Evolutionary conservation across 1,140 invertebrate species (phyloP), one percentile per base, ranked within the genome.

Genomic region (Agrypnia vestita): DNA sequence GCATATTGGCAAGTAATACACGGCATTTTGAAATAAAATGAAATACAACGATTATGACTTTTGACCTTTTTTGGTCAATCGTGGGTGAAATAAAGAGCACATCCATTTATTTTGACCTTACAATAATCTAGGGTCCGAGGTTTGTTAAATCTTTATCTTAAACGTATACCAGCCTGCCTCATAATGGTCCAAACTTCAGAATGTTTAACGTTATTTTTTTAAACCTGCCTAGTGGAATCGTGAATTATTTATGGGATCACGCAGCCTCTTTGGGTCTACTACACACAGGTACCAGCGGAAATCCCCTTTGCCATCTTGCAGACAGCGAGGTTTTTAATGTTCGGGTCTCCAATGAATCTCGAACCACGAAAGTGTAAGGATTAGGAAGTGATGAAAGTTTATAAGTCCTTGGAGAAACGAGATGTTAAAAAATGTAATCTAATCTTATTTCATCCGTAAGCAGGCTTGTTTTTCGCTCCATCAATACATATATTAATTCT

Each of bases 211-310:
- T 67, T 13, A 44, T 67, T 47, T 47, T 69, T 47, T 69, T 10
- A 35, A 17, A 1, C 13, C n/a, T 69, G 64, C 17, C 44, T 10
- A 11, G 44, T 11, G 44, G 51, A 49, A 21, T 7, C 8, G 46
- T 71, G 67, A 53, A 71, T 71, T 51, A 71, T 71, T 71, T 71
- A 71, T 71, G 59, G 21, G 19, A 21, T 25, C 67, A 71, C 44
- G 15, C 44, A 71, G 67, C 17, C 46, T 71, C 67, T 44, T 43
- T 7, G 67, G 67, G 15, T n/a, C 62, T 4, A 10, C 7, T 69
- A 3, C n/a, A 62, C 44, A 15, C 67, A 49, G 10, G 19, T 35
- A 71, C 7, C 21, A 17, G 47, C 25, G n/a, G 61, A 44, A 71
- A 71, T 51, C 46, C 19, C 46, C 19, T 49, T 13, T 19, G 46